Base-by-base conservation (phyloP, 2,113 vertebrate genomes). In the Nothobranchius furzeri region DNA sequence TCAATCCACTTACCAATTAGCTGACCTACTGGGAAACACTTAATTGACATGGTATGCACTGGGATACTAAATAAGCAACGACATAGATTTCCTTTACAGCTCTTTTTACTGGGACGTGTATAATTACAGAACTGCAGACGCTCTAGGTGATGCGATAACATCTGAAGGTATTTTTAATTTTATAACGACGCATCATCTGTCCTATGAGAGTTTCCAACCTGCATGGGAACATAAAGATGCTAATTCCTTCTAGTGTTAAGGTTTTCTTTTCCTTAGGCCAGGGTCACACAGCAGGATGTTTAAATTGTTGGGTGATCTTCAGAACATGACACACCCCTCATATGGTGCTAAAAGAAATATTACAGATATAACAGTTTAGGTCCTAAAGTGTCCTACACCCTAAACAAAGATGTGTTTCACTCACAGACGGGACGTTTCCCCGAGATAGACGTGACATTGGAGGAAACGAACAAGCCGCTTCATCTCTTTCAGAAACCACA, bases 91-190 rank as follows among this genome's bases (percentile, higher is more conserved):
- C 70, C 78, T 84, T 86, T 84, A 88, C 76, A 82, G 73, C 67
- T 70, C 65, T 87, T 71, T 20, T 81, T 81, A 74, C 51, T 82
- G 80, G 77, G 70, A 85, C 77, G 63, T 53, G 77, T 73, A 78
- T 88, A 84, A 85, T 85, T 85, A 87, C 73, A 68, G 68, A 70
- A 75, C 79, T 69, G 58, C 86, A 91, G 88, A 85, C 88, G 88
- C 80, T 86, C 63, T 54, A 70, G 81, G 78, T 88, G 84, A 87
- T 81, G 56, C 70, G 82, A 86, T 69, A 63, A 81, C 79, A 86
- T 86, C 75, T 68, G 82, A 87, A 81, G 68, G 78, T 76, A 87
- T 56, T 71, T 75, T 88, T 88, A 82, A 88, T 87, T 86, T 84
- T 85, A 86, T 85, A 78, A 73, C 63, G 76, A 61, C 62, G 58